Evolutionary conservation across 2,888 invertebrate species (phyloP), one percentile per base, ranked within the genome.

Genomic region (Plemyria rubiginata): DNA sequence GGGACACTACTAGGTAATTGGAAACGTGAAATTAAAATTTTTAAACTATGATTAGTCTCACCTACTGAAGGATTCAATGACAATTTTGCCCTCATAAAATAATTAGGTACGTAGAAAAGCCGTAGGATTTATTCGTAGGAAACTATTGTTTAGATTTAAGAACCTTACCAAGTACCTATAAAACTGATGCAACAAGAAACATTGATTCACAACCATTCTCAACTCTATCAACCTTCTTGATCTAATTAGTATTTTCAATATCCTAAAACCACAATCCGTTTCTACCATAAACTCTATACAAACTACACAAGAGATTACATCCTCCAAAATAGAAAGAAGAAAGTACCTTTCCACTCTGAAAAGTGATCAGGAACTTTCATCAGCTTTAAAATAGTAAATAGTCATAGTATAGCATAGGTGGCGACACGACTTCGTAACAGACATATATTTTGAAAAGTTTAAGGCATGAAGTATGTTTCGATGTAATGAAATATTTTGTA

Each of bases 151-250:
- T 52, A 62, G 51, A 70, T 57, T 56, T 49, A 13, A 11, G 28
- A 62, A 71, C 67, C 63, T 66, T 67, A 63, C 66, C 71, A 66
- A 54, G 62, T 68, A n/a, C n/a, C n/a, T n/a, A 70, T 64, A 72
- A 74, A 82, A 80, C 75, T 77, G 82, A 76, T 71, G 79, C 81
- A 87, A 86, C 87, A 86, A 85, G 82, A 84, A 82, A 80, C 77
- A 80, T 76, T 78, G 81, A 80, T 78, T 80, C 88, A 88, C 87
- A 88, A 88, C 88, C 88, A 80, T 87, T 81, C 85, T 80, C 82
- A 74, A 79, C 72, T 75, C 77, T 81, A 81, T 76, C 76, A 77
- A 80, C 73, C 77, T 53, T 64, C 64, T 68, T 65, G 67, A 67
- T 65, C 64, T 68, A 63, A 66, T 49, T 52, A 60, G 54, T 58